Conservation (phyloP, 2,888 invertebrate species). For the Tromatobia lineatoria region DNA sequence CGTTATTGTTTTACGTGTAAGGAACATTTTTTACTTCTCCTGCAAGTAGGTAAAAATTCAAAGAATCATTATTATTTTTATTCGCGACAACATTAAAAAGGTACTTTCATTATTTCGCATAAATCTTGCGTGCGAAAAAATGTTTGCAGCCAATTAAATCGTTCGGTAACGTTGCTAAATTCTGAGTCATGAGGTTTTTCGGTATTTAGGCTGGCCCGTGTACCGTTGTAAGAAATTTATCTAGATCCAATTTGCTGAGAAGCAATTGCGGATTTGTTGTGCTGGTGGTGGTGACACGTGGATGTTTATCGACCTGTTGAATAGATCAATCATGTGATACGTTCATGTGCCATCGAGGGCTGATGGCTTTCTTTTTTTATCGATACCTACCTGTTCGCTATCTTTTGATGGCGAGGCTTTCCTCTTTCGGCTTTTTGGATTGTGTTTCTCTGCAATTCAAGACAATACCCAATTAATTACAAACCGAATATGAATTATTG, state of each 20-base stretch:
- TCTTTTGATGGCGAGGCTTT: slow-evolving; percentile 69
- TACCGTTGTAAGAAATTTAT: slow-evolving; percentile 78
- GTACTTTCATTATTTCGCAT: too few relatives aligned
- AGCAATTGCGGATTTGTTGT: slow-evolving; percentile 74
- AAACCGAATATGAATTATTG: too few relatives aligned
- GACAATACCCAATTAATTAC: background rate
- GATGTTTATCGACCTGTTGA: slow-evolving; percentile 76
- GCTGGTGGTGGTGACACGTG: slow-evolving; percentile 35
- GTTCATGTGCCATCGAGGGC: background rate
- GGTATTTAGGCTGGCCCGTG: slow-evolving; percentile 77
- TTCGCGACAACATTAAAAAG: too few relatives aligned
- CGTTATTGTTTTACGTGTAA: too few relatives aligned
- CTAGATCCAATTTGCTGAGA: slow-evolving; percentile 77
- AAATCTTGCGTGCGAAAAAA: too few relatives aligned
- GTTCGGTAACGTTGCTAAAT: background rate
- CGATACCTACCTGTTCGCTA: slow-evolving; percentile 10
- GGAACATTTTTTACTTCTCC: too few relatives aligned
- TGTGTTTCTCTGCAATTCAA: slow-evolving; percentile 68
- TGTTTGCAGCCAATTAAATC: too few relatives aligned
- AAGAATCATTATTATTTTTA: too few relatives aligned
- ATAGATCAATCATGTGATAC: background rate
- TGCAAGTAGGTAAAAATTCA: too few relatives aligned
- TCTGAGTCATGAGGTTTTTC: background rate
- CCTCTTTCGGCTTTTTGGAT: slow-evolving; percentile 72
- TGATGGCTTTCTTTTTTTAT: background rate